Evolutionary conservation across 2,113 vertebrate species (phyloP), one percentile per base, ranked within the genome.

Genomic region (Pseudonaja textilis): DNA sequence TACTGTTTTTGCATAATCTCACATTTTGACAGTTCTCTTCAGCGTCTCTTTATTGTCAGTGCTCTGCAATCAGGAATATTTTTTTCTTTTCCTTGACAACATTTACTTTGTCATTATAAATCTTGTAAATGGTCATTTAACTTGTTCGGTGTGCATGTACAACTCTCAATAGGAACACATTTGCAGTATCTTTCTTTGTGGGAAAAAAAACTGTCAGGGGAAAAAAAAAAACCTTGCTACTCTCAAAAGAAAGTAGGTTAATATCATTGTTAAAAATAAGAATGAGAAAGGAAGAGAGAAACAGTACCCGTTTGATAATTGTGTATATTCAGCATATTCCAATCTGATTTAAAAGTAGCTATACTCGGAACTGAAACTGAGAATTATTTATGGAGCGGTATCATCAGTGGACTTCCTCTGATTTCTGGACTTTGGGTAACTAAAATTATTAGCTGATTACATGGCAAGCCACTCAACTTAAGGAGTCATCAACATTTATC

Each of bases 1-100:
- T 97, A 97, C 98, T 98, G 97, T 97, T 98, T 98, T 97, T 98
- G 98, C 98, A 98, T 98, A 98, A 98, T 98, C 98, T 97, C 97
- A 97, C 97, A 97, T 97, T 98, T 98, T 97, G 98, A 98, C 97
- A 97, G 97, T 97, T 97, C 97, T 98, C 97, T 97, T 97, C 98
- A 95, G 97, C 94, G 4, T 95, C 96, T 88, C 96, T 97, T 97
- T 97, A 97, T 97, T 98, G 98, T 98, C 97, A 98, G 96, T 93
- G 95, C 97, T 97, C 97, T 93, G 95, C 97, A 96, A 98, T 98
- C 97, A 97, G 97, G 96, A 97, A 98, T 97, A 97, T 54, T 45
- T 88, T 88, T 57, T 87, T 39, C 89, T 91, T 97, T 97, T 97
- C 95, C 96, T 94, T 93, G 95, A 97, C 93, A 94, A 96, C 98